Base-by-base conservation (phyloP, 1,140 invertebrate species). In the Paralvinella palmiformis region DNA sequence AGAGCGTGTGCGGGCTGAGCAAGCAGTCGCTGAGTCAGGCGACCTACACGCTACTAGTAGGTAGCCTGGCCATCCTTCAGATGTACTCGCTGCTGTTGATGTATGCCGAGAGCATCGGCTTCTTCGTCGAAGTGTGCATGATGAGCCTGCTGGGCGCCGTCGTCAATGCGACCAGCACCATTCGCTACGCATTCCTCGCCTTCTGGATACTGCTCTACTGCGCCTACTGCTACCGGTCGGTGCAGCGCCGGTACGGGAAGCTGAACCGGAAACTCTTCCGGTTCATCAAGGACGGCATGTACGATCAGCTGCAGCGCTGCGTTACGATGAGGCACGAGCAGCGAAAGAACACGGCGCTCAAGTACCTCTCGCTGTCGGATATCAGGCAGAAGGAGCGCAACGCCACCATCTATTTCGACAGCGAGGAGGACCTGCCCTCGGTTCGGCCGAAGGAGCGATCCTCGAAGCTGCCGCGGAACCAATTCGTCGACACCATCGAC, bases 331-430 rank as follows among this genome's bases (percentile, higher is more conserved):
- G 24, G 36, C 44, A 32, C 17, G n/a, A 64, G 31, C 5, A 33
- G 15, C 52, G 45, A 20, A 37, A 58, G 41, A 50, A 59, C 44
- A 59, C 41, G 10, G 63, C 63, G n/a, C 59, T 64, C 44, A 64
- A 64, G 36, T 64, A 32, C 57, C 59, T 64, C 35, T 31, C 37
- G 17, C 5, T 20, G 48, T n/a, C 22, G 13, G 57, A 45, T 10
- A 56, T 35, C 1, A 37, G 31, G 24, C 31, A 37, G 58, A 35
- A 63, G n/a, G 15, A 10, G n/a, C 17, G 32, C 61, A 20, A 20
- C 3, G 31, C 24, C 17, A 31, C 13, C 17, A 24, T 24, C 7
- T n/a, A n/a, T n/a, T 29, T 58, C n/a, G 24, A 27, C 10, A 27
- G 31, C 6, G 52, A 24, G 36, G 32, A 57, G 7, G 52, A 17